A percentile compares a stretch with the other conserved stretches of the same genome.
Evolutionary conservation across 2,888 invertebrate genomes (phyloP).

Genomic region (Drosophila glabriapex): DNA sequence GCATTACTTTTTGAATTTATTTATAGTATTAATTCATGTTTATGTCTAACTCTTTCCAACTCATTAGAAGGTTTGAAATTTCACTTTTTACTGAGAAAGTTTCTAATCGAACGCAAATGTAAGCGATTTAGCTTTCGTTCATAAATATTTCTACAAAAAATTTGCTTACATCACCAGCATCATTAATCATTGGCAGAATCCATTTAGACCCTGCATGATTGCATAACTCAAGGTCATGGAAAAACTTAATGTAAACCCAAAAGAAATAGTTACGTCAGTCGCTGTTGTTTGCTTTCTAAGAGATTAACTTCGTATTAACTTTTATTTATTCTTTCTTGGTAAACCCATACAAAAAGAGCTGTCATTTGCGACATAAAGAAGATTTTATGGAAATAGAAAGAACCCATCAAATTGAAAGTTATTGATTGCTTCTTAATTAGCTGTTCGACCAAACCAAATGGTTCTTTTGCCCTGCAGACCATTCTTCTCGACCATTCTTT

Average conservation of each 20-base stretch:
- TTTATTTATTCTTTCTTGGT: constrained; percentile 29
- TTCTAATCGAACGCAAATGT: not conserved
- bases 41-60: not conserved
- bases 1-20: not conserved
- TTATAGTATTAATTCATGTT: not conserved
- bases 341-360: constrained; percentile 57
- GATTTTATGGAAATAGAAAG: constrained; percentile 60
- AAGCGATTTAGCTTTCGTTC: constrained; percentile 3
- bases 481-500: constrained; percentile 44
- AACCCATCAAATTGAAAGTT: constrained; percentile 50
- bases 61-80: not conserved
- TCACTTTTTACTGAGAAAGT: constrained; percentile 35
- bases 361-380: constrained; percentile 63
- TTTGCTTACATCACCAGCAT: not conserved
- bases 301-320: constrained; percentile 41
- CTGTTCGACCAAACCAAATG: constrained; percentile 48
- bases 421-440: constrained; percentile 42
- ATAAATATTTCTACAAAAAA: not conserved
- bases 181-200: constrained; percentile 22
- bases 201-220: constrained; percentile 10
- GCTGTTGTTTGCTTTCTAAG: constrained; percentile 17
- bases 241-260: constrained; percentile 18
- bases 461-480: constrained; percentile 54
- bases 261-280: constrained; percentile 45
- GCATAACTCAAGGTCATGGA: constrained; percentile 32